Base-by-base conservation (phyloP, 1,140 invertebrate species). In the Lethrus apterus region DNA sequence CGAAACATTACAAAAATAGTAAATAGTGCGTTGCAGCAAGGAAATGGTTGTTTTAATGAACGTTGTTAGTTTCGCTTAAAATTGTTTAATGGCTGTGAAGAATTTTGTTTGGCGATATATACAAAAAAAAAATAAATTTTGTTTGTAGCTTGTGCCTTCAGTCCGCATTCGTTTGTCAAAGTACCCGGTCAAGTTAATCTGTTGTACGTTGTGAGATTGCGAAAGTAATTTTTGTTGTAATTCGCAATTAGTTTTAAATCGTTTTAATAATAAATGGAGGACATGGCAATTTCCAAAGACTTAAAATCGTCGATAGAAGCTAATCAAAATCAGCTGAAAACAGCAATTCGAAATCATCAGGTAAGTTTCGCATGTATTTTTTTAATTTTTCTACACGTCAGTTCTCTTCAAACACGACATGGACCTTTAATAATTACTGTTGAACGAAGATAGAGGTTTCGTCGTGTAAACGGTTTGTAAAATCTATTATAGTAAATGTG, bases 301-400 rank as follows among this genome's bases (percentile, higher is more conserved):
- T 69, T 82, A 59, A 76, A 78, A 55, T 70, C 73, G 62, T 75
- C 80, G 58, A 79, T 82, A 61, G 64, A 72, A 33, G 67, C 68
- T 55, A 75, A 76, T 57, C 79, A 82, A 66, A 71, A 68, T 49
- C 75, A 79, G 54, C 68, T 82, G 62, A 79, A 76, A 73, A 74
- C 75, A 64, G 78, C 78, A 49, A 80, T 82, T 62, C 67, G 71
- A 58, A 68, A 77, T 68, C 79, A 81, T 71, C 78, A 81, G 76
- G 79, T 80, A 69, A 73, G 67, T 67, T 51, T 57, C 50, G 29
- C 40, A 31, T 48, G 49, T 51, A 51, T 43, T 14, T 44, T n/a
- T 21, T 50, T 55, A 15, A 42, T 42, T 57, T 56, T 32, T 15
- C 46, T 42, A 30, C 44, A 56, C 50, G 53, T 60, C 38, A 33